Conservation (phyloP, 2,113 vertebrate genomes). For the Ochotona princeps region DNA sequence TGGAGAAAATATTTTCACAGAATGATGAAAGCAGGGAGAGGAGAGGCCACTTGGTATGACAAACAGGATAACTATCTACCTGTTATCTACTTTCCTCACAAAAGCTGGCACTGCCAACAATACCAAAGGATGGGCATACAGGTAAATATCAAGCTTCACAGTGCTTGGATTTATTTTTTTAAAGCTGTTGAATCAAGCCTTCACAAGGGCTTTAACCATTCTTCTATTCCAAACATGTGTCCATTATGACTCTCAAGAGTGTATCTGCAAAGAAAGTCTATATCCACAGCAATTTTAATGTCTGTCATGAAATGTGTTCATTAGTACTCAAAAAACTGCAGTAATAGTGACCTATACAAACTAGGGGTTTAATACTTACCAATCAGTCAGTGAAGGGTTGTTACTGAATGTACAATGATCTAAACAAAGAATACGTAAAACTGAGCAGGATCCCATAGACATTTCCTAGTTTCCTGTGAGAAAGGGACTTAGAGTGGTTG, state of each 20-base stretch:
- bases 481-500: not conserved
- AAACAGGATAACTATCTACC: not conserved
- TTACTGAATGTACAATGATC: constrained; percentile 5
- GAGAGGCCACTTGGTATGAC: not conserved
- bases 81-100: not conserved
- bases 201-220: not conserved
- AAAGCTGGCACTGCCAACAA: not conserved
- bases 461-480: not conserved
- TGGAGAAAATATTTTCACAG: not conserved
- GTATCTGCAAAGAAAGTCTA: constrained; percentile 29
- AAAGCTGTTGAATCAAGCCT: not conserved
- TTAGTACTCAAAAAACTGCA: not conserved
- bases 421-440: not conserved
- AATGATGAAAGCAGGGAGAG: not conserved
- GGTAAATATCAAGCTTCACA: not conserved
- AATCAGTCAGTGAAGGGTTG: not conserved
- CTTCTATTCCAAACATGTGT: not conserved
- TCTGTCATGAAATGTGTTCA: constrained; percentile 44
- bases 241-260: constrained; percentile 13
- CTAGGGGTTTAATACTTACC: not conserved
- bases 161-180: not conserved
- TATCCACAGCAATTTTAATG: constrained; percentile 40
- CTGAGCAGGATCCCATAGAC: not conserved
- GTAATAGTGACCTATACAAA: not conserved
- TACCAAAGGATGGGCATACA: not conserved